phyloP scores from a whole-genome alignment of 92 coral and sea anemone species.

The Meandrina meandrites region DNA sequence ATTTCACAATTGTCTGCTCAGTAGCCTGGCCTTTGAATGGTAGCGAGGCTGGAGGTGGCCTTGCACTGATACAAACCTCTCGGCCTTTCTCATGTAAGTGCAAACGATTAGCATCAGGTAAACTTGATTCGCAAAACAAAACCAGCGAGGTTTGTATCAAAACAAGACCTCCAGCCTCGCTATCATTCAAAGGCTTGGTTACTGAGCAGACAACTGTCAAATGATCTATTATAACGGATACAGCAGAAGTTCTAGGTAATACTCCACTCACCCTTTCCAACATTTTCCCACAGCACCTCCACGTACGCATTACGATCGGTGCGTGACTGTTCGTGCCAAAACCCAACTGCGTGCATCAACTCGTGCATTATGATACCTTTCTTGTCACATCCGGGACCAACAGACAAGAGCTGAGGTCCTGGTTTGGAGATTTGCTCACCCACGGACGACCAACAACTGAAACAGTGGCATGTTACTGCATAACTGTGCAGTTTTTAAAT shows the following conservation, averaged over 20 bases:
- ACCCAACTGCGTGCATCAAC: conserved; percentile 36
- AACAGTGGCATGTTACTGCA: not conserved
- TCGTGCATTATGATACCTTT: conserved; percentile 46
- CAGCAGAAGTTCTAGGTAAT: not conserved
- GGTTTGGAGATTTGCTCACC: conserved; percentile 13
- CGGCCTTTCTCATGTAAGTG: too few relatives aligned
- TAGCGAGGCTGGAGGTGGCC: too few relatives aligned
- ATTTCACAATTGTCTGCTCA: too few relatives aligned
- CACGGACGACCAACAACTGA: conserved; percentile 39
- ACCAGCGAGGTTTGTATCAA: too few relatives aligned
- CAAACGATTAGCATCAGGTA: too few relatives aligned
- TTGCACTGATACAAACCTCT: too few relatives aligned
- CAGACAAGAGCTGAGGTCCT: conserved; percentile 33
- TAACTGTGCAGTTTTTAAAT: not conserved
- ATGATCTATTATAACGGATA: too few relatives aligned
- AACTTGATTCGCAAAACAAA: too few relatives aligned
- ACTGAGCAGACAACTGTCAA: too few relatives aligned
- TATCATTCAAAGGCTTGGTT: too few relatives aligned
- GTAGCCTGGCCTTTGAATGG: too few relatives aligned
- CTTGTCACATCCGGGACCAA: conserved; percentile 43
- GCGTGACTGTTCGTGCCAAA: conserved; percentile 41
- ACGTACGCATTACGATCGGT: conserved; percentile 33
- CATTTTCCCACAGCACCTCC: conserved; percentile 36
- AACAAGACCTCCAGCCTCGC: too few relatives aligned
- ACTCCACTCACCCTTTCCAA: conserved; percentile 20